phyloP scores from a whole-genome alignment of 2,888 invertebrate genomes.

The Empis stercorea region DNA sequence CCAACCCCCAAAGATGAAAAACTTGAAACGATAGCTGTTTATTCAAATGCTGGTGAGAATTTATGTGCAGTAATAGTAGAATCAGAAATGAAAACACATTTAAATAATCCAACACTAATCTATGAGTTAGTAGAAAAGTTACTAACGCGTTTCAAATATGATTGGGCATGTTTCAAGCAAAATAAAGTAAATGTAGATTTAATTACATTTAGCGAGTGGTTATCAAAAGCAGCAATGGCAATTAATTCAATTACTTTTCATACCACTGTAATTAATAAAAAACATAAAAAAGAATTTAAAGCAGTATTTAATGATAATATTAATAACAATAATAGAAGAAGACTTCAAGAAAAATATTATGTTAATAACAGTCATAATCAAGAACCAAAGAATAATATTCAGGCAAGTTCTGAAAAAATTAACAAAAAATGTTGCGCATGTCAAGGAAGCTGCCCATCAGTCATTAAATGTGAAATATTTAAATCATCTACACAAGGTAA shows the following conservation, averaged over 20 bases:
- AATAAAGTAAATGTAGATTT: background rate
- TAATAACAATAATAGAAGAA: too few species aligned
- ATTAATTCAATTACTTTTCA: background rate
- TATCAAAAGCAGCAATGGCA: constrained; percentile 2
- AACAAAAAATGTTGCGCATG: constrained; percentile 2
- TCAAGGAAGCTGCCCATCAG: background rate
- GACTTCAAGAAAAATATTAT: background rate
- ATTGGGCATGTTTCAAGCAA: constrained; percentile 7
- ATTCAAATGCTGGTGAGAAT: background rate
- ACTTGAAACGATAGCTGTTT: background rate
- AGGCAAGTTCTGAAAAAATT: background rate
- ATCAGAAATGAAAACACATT: background rate
- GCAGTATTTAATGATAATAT: too few species aligned
- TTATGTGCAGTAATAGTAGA: background rate
- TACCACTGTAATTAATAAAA: background rate
- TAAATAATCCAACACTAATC: background rate
- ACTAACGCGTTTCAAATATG: background rate
- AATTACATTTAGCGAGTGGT: constrained; percentile 3
- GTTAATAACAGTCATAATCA: too few species aligned
- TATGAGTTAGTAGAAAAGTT: background rate
- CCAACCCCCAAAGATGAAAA: background rate
- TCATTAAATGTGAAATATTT: constrained; percentile 1
- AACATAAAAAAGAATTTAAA: too few species aligned
- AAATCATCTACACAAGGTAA: background rate
- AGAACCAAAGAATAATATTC: too few species aligned